Evolutionary conservation across 1,140 invertebrate species (phyloP), one percentile per base, ranked within the genome.

Genomic region (Drosophila oshimai): DNA sequence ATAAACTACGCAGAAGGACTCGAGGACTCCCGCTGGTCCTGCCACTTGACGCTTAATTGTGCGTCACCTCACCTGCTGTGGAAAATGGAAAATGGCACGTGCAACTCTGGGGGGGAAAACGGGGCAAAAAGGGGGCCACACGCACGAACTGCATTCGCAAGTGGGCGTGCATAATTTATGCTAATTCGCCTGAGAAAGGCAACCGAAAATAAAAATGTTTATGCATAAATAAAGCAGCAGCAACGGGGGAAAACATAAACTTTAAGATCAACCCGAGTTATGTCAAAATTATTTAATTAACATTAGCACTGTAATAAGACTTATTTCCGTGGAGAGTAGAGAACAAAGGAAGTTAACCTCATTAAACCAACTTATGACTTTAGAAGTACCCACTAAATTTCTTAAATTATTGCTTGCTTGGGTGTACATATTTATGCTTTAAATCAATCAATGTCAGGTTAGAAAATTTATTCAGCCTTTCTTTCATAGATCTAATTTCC

Each of bases 81-180:
- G 42, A 28, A 44, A 47, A 49, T 36, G 53, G 29, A 33, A 37
- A 53, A 37, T 28, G 37, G 65, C 75, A 86, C 75, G 75, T 80
- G 80, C 71, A 81, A 45, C 53, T 44, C 34, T 26, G 4, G 6
- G 15, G 7, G n/a, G 31, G 15, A 10, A 31, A n/a, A 3, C 9
- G 44, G 15, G 12, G 33, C 15, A n/a, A n/a, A 42, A 29, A 29
- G 18, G 34, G 15, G 41, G 29, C 13, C 33, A 51, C 81, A 86
- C 81, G 81, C 81, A 86, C 81, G 81, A 87, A 71, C 53, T 87
- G 73, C 81, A 86, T 61, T 87, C 39, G 81, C 76, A 86, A 86
- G 81, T 86, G 81, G 81, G 81, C 81, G 81, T 87, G 81, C 81
- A 86, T 86, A 86, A 86, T 86, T 86, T 86, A 87, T 87, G 81